A percentile compares a stretch with the other conserved stretches of the same genome.
Conservation (phyloP, 2,113 vertebrate genomes). For the Pionites leucogaster region DNA sequence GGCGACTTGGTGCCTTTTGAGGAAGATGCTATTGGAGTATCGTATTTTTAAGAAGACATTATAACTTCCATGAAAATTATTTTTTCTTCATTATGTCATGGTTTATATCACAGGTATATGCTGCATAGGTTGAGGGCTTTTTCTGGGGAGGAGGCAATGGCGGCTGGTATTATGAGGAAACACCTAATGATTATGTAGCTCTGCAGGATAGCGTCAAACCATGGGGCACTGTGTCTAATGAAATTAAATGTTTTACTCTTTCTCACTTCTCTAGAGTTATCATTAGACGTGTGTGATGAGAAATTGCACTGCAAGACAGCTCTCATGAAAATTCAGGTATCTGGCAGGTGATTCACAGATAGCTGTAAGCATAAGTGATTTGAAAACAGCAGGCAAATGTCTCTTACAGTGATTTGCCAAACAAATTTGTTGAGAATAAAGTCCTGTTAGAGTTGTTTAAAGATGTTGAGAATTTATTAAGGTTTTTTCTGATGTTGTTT, state of each 20-base stretch:
- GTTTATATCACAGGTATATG: not conserved
- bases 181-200: not conserved
- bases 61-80: not conserved
- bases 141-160: not conserved
- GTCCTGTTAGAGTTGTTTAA: not conserved
- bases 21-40: not conserved
- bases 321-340: not conserved
- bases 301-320: constrained; percentile 10
- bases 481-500: not conserved
- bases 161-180: not conserved
- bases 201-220: not conserved
- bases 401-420: not conserved
- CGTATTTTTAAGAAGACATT: not conserved
- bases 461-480: not conserved
- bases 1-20: not conserved
- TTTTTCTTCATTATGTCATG: not conserved
- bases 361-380: constrained; percentile 28
- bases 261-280: not conserved
- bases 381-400: constrained; percentile 26
- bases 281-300: not conserved
- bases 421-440: not conserved
- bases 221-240: not conserved
- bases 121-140: not conserved
- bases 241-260: not conserved
- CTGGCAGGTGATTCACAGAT: constrained; percentile 32